Evolutionary conservation across 2,113 vertebrate genomes (phyloP).

Genomic region (Tachuris rubrigastra): DNA sequence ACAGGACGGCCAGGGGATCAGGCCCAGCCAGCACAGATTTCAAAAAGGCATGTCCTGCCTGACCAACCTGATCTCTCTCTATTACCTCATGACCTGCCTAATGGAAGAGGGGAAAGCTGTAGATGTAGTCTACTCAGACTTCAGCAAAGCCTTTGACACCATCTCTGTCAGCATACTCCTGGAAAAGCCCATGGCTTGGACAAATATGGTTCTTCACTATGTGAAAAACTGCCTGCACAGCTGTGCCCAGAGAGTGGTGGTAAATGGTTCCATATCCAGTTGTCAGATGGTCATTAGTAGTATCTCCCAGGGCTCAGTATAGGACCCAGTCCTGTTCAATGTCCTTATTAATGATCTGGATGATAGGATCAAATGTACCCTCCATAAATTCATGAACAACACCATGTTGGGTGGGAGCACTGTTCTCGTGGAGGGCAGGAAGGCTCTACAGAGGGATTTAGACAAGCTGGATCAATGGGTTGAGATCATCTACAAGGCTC

Average conservation of each 20-base stretch:
- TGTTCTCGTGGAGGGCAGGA: neutral
- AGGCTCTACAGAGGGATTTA: neutral
- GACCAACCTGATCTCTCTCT: neutral
- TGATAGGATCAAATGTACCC: rapidly evolving
- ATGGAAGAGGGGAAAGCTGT: neutral
- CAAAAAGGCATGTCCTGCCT: neutral
- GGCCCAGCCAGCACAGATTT: neutral
- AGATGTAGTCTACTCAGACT: neutral
- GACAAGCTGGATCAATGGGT: neutral
- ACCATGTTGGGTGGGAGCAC: rapidly evolving
- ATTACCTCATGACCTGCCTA: too few species aligned
- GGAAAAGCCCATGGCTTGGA: rapidly evolving
- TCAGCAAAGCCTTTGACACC: neutral
- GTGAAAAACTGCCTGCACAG: rapidly evolving
- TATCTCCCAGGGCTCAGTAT: rapidly evolving
- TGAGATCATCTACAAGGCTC: neutral
- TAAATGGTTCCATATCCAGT: rapidly evolving
- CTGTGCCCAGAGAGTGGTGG: rapidly evolving
- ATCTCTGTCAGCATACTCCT: rapidly evolving
- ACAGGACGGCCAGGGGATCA: rapidly evolving
- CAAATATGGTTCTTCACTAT: rapidly evolving
- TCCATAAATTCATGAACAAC: neutral
- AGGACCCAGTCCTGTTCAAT: rapidly evolving
- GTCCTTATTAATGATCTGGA: neutral
- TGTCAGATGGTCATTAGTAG: rapidly evolving